Evolutionary conservation across 2,797 vertebrate genomes (phyloP).

Genomic region (Gephyroberyx darwinii): DNA sequence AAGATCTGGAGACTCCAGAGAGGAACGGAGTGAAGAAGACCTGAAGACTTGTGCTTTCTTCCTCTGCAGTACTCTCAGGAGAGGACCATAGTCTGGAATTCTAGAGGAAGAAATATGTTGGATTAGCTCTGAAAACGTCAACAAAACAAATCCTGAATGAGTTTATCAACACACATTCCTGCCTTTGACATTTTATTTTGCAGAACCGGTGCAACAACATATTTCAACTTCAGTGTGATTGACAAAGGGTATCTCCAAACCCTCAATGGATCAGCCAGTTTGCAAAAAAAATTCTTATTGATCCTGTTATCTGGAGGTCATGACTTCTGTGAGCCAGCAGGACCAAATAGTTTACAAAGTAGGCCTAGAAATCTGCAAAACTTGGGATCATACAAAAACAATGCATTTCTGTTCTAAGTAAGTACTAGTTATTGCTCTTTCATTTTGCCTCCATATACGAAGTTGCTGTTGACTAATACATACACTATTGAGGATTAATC

Average conservation of each 20-base stretch:
- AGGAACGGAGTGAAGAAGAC: conserved; percentile 23
- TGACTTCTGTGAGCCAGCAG: background rate
- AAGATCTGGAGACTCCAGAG: conserved; percentile 31
- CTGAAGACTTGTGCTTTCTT: conserved; percentile 36
- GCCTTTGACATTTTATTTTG: too few species aligned
- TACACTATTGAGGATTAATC: too few species aligned
- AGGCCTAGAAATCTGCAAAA: background rate
- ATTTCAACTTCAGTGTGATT: background rate
- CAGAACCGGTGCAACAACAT: background rate
- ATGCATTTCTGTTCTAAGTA: too few species aligned
- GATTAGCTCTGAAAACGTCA: conserved; percentile 6
- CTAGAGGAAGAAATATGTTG: conserved; percentile 70
- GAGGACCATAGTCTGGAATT: conserved; percentile 93
- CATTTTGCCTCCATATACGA: too few species aligned
- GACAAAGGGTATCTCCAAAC: background rate
- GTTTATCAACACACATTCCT: too few species aligned
- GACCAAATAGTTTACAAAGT: background rate
- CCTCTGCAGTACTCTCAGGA: conserved; percentile 83
- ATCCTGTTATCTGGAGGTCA: conserved; percentile 30
- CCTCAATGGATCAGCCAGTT: background rate
- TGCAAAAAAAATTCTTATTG: background rate
- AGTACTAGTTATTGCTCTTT: too few species aligned
- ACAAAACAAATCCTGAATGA: background rate
- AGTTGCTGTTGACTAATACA: too few species aligned
- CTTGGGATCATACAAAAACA: too few species aligned